Percentiles rank a stretch among this genome's conserved stretches.
Conservation (phyloP, 1,140 invertebrate genomes). For the Ridgeia piscesae region DNA sequence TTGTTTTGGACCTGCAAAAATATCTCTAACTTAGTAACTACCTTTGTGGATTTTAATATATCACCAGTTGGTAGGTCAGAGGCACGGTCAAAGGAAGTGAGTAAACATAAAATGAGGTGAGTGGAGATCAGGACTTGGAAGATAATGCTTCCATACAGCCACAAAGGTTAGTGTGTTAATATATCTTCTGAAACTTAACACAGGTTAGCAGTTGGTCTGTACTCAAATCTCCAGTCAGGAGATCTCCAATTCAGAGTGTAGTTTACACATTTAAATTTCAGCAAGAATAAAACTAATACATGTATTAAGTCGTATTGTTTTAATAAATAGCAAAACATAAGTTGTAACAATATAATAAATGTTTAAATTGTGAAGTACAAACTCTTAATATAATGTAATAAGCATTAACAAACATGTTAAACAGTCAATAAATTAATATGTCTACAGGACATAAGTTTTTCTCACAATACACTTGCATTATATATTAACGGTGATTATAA, state of each 20-base stretch:
- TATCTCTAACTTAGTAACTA: too few species aligned
- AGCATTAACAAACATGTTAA: neutral
- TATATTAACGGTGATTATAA: neutral
- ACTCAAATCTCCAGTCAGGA: neutral
- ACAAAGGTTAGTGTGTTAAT: too few species aligned
- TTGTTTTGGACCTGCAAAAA: neutral
- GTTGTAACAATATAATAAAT: neutral
- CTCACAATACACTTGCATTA: neutral
- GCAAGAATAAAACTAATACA: neutral
- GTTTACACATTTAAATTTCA: neutral
- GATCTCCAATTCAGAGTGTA: neutral
- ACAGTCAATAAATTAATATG: neutral
- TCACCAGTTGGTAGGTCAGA: too few species aligned
- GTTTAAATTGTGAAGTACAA: neutral
- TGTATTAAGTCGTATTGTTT: neutral
- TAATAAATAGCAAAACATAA: neutral
- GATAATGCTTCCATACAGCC: too few species aligned
- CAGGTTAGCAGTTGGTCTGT: neutral
- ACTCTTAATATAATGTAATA: neutral
- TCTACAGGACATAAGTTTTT: neutral
- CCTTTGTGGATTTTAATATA: too few species aligned
- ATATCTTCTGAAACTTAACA: neutral
- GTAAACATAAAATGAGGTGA: too few species aligned
- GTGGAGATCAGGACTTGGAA: too few species aligned
- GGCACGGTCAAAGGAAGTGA: too few species aligned